Evolutionary conservation across 2,113 vertebrate genomes (phyloP).

Genomic region (Lagenorhynchus albirostris): DNA sequence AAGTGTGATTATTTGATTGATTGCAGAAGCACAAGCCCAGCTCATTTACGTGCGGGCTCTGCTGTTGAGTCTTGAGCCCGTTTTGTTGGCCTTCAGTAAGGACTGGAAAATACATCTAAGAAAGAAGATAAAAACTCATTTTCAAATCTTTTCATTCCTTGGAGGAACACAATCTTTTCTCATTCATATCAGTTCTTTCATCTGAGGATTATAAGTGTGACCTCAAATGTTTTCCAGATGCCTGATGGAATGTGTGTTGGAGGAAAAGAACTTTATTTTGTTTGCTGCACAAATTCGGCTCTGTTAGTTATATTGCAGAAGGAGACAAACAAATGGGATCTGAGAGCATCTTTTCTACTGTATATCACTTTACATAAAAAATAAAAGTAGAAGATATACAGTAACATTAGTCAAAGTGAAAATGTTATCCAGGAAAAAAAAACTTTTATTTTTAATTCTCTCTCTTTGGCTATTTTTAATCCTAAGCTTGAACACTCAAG

Average conservation of each 20-base stretch:
- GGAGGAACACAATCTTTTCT: constrained; percentile 11
- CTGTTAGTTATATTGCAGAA: neutral
- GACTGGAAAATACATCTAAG: neutral
- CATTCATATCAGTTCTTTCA: constrained; percentile 43
- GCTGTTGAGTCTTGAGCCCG: neutral
- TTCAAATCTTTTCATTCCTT: constrained; percentile 15
- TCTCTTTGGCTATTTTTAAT: neutral
- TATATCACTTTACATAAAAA: neutral
- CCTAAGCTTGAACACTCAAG: neutral
- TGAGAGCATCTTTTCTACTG: constrained; percentile 16
- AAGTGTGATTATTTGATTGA: neutral
- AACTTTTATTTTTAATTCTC: neutral
- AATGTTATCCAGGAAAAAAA: neutral
- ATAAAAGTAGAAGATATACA: neutral
- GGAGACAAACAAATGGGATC: constrained; percentile 17
- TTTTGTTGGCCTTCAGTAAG: neutral
- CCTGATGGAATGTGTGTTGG: constrained; percentile 32
- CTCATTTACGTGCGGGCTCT: neutral
- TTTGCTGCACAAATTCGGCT: constrained; percentile 24
- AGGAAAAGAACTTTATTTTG: constrained; percentile 25
- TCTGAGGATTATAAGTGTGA: constrained; percentile 28
- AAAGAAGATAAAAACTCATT: constrained; percentile 28
- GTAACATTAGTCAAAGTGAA: neutral
- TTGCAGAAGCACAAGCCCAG: neutral
- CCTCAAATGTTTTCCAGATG: constrained; percentile 54